These are phyloP conservation scores for Datnioides undecimradiatus DNA, from an alignment of 2,113 vertebrate species.

Conservation along the genomic window DNA sequence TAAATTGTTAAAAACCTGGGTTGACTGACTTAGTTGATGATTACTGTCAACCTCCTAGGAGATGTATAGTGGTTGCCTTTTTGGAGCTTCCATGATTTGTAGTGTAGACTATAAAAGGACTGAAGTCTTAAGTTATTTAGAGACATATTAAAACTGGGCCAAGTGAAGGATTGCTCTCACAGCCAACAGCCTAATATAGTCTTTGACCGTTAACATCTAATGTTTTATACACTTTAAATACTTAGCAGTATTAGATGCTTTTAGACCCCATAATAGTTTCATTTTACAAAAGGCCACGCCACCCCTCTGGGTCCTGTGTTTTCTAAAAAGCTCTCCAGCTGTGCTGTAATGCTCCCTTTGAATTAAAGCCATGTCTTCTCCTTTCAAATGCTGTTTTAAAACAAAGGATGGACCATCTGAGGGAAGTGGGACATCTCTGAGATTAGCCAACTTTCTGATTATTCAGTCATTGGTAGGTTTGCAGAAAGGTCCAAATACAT, in stretches of 20 bases:
- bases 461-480: neutral
- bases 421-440: neutral
- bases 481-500: neutral
- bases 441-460: neutral
- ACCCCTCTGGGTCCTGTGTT: neutral
- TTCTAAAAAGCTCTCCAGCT: neutral
- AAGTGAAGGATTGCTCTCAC: neutral
- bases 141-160: too few relatives aligned
- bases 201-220: neutral
- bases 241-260: neutral
- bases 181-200: neutral
- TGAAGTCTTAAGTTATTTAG: neutral
- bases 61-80: neutral
- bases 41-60: too few relatives aligned
- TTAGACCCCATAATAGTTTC: neutral
- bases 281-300: neutral
- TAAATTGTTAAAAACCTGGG: neutral
- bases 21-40: too few relatives aligned
- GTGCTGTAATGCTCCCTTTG: neutral
- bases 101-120: too few relatives aligned
- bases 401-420: neutral
- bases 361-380: neutral
- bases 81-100: neutral
- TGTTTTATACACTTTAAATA: neutral
- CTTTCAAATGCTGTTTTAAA: neutral